Percentiles rank a stretch among this genome's conserved stretches.
These are phyloP conservation scores for Trilocha varians DNA, from an alignment of 2,888 invertebrate species.

Conservation along the genomic window DNA sequence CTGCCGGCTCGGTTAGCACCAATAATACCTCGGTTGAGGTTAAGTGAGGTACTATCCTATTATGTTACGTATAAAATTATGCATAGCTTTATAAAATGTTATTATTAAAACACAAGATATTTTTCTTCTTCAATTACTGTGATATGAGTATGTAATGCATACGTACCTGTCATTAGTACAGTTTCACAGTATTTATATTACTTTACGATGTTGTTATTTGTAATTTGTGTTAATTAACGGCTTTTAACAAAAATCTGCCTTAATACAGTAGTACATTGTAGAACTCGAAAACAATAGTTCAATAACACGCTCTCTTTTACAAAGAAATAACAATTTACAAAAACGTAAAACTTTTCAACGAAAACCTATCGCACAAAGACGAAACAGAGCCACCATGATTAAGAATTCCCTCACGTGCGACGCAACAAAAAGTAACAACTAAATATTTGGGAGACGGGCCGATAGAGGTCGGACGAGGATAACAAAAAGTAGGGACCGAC, in stretches of 20 bases:
- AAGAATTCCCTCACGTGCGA: slow-evolving; percentile 64
- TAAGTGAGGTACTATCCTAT: slow-evolving; percentile 49
- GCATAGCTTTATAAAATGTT: too few species aligned
- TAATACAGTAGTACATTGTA: too few species aligned
- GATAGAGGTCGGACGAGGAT: slow-evolving; percentile 65
- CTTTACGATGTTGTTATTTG: too few species aligned
- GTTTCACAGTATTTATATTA: too few species aligned
- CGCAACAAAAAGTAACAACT: slow-evolving; percentile 71
- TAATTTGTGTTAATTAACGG: too few species aligned
- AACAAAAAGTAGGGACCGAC: slow-evolving; percentile 61
- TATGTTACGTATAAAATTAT: slow-evolving; percentile 26
- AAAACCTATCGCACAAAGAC: slow-evolving; percentile 30
- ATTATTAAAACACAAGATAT: too few species aligned
- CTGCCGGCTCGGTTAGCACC: slow-evolving; percentile 41
- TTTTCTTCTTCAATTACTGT: too few species aligned
- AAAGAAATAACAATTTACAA: not conserved
- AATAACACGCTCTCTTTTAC: too few species aligned
- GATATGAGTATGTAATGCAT: too few species aligned
- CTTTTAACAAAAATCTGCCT: too few species aligned
- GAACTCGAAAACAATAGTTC: too few species aligned
- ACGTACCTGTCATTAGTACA: too few species aligned
- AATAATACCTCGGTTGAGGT: slow-evolving; percentile 47
- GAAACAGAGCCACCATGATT: slow-evolving; percentile 43
- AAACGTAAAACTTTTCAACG: slow-evolving; percentile 3
- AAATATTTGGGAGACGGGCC: slow-evolving; percentile 68